Evolutionary conservation across 1,140 invertebrate genomes (phyloP), one percentile per base, ranked within the genome.

Genomic region (Nasonia vitripennis): DNA sequence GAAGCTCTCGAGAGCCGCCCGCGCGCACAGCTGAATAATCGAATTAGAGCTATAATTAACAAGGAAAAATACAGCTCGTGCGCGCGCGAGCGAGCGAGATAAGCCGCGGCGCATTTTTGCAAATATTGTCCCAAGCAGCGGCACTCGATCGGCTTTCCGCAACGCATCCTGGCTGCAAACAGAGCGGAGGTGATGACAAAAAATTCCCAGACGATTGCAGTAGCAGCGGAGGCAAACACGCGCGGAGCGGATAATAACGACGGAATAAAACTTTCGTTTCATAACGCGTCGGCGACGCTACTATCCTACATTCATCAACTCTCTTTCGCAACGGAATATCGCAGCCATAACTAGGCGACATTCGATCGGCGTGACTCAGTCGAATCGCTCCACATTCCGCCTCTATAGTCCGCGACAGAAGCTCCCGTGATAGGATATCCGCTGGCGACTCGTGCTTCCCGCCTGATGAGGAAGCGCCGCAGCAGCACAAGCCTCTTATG

Each of bases 91-190:
- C 41, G 41, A 5, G 12, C 62, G 41, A 81, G 78, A 81, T 81
- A 71, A 81, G 79, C 45, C 70, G 27, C 70, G 27, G n/a, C 41
- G 20, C 10, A 37, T 48, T 81, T 55, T 70, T 23, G 67, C 67
- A 81, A 81, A 81, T 71, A 81, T 81, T 81, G 37, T 41, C 67
- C 7, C 67, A 81, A 70, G 37, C 37, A 71, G 23, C 11, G 34
- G 67, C 27, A 27, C 70, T 81, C 41, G n/a, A 70, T 81, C 37
- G 62, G 1, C 20, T 70, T 70, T 17, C 17, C 17, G 5, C 51
- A 55, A 70, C 20, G 11, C 10, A 70, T 27, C 27, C 10, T 70
- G 17, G 10, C n/a, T 2, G 5, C n/a, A 27, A 62, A n/a, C 17
- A 20, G 55, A 7, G 55, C n/a, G 6, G 2, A 37, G 55, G 55